These are phyloP conservation scores for Drosophila mayri DNA, from an alignment of 1,140 invertebrate species.

Conservation along the genomic window DNA sequence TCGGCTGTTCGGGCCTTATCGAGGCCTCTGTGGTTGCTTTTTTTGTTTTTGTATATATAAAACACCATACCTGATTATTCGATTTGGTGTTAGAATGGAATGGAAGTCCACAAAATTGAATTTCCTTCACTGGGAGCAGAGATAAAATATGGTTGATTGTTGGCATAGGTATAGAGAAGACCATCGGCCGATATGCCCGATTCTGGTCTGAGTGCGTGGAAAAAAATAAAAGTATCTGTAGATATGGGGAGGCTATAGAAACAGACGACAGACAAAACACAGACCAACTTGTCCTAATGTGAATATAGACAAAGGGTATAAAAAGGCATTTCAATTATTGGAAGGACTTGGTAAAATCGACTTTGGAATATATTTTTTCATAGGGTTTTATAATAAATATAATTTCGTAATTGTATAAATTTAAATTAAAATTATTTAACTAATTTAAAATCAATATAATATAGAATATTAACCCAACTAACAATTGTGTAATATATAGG, in stretches of 20 bases:
- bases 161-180: constrained; percentile 7
- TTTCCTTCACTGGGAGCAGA: constrained; percentile 28
- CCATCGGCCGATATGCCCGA: constrained; percentile 31
- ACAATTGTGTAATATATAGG: neutral
- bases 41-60: neutral
- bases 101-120: constrained; percentile 46
- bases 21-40: constrained; percentile 29
- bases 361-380: neutral
- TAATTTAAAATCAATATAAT: neutral
- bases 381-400: neutral
- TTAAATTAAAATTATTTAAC: neutral
- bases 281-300: constrained; percentile 37
- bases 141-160: constrained; percentile 48
- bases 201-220: constrained; percentile 18
- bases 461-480: neutral
- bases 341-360: neutral
- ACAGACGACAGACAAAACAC: constrained; percentile 37
- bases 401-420: neutral
- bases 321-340: neutral
- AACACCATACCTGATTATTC: constrained; percentile 63
- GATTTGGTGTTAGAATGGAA: constrained; percentile 50
- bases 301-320: constrained; percentile 6
- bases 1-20: constrained; percentile 29
- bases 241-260: constrained; percentile 13
- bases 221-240: constrained; percentile 23